Conservation (phyloP, 2,797 vertebrate species). For the Phoxinus dragarum region DNA sequence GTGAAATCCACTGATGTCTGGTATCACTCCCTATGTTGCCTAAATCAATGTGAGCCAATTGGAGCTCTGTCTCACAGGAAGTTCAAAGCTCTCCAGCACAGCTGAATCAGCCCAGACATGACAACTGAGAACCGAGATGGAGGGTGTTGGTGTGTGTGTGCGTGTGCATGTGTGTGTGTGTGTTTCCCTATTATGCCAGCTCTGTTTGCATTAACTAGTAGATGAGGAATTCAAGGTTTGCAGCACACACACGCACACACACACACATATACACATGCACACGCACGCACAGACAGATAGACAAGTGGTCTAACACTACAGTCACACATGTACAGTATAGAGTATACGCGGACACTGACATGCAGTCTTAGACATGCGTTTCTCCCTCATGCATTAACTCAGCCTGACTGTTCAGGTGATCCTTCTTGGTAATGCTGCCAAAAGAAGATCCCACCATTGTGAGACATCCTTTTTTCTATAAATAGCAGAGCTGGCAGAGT, state of each 20-base stretch:
- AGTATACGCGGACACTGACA: neutral
- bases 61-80: slow-evolving; percentile 27
- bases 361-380: neutral
- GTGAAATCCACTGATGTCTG: slow-evolving; percentile 34
- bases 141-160: neutral
- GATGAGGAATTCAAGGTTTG: slow-evolving; percentile 70
- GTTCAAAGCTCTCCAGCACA: slow-evolving; percentile 37
- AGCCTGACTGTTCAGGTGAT: slow-evolving; percentile 10
- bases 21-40: slow-evolving; percentile 50
- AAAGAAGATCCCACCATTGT: slow-evolving; percentile 41
- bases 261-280: neutral
- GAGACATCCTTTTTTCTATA: slow-evolving; percentile 58
- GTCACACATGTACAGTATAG: slow-evolving; percentile 20
- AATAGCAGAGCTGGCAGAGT: slow-evolving; percentile 49
- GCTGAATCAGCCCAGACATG: slow-evolving; percentile 44
- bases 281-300: neutral
- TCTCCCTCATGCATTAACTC: slow-evolving; percentile 7
- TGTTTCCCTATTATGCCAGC: slow-evolving; percentile 54
- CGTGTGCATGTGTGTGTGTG: neutral
- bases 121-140: slow-evolving; percentile 23
- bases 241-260: neutral
- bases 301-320: slow-evolving; percentile 22
- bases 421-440: slow-evolving; percentile 34
- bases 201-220: slow-evolving; percentile 66
- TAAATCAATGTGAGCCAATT: slow-evolving; percentile 38